Conservation (phyloP, 2,113 vertebrate species). For the Calonectris borealis region DNA sequence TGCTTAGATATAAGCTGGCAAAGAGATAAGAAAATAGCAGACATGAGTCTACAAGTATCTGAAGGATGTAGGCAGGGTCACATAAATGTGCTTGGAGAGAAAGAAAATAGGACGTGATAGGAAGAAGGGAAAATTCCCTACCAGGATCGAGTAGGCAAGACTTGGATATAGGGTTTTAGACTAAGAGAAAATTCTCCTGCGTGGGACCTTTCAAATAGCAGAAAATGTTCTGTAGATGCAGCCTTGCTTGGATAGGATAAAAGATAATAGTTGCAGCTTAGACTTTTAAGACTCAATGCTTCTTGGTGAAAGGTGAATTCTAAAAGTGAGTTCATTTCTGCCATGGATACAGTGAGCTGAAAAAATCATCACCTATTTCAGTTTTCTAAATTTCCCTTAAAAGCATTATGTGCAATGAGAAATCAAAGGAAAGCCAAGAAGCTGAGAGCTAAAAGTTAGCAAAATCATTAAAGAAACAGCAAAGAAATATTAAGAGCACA, state of each 20-base stretch:
- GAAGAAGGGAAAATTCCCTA: background rate
- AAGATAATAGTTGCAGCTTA: background rate
- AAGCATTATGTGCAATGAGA: background rate
- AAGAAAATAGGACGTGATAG: background rate
- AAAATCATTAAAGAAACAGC: slow-evolving; percentile 38
- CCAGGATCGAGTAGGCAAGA: background rate
- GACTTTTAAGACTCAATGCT: background rate
- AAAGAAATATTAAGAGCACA: slow-evolving; percentile 41
- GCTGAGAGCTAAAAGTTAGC: background rate
- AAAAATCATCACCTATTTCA: background rate
- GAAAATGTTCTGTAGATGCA: background rate
- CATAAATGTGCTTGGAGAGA: background rate
- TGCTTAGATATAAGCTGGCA: background rate
- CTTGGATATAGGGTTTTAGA: background rate
- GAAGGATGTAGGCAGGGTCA: background rate
- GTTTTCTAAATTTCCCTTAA: background rate
- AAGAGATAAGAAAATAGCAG: slow-evolving; percentile 20
- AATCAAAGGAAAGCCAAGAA: slow-evolving; percentile 8
- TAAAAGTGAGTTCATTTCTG: background rate
- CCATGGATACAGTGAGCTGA: background rate
- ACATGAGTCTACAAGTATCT: background rate
- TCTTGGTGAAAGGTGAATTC: background rate
- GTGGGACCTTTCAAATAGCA: background rate
- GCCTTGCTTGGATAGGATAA: background rate
- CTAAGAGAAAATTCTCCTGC: background rate